Percentiles rank a stretch among this genome's conserved stretches.
Evolutionary conservation across 2,113 vertebrate species (phyloP).

Genomic region (Labeo rohita): DNA sequence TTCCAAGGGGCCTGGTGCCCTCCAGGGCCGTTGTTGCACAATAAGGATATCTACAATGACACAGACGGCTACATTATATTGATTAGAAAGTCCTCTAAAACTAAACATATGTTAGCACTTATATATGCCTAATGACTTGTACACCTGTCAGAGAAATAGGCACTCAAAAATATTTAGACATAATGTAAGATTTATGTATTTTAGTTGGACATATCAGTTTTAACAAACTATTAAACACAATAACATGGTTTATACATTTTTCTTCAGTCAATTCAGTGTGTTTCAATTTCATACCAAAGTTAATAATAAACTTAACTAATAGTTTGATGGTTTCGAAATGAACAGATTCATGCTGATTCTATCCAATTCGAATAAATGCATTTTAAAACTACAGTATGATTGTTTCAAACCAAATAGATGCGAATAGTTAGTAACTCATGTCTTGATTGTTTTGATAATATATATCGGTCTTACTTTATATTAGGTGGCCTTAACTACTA

Average conservation of each 20-base stretch:
- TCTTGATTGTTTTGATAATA: too few relatives aligned
- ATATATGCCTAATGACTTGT: not conserved
- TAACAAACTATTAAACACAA: too few relatives aligned
- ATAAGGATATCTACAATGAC: too few relatives aligned
- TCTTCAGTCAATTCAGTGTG: not conserved
- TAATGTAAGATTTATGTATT: not conserved
- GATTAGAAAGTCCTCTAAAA: not conserved
- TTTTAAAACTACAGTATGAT: too few relatives aligned
- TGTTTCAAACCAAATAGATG: too few relatives aligned
- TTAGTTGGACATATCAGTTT: not conserved
- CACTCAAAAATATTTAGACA: not conserved
- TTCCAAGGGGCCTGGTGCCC: not conserved
- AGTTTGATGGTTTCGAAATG: too few relatives aligned
- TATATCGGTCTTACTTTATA: too few relatives aligned
- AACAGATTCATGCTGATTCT: too few relatives aligned
- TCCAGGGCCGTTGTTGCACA: not conserved
- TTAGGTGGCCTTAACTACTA: too few relatives aligned
- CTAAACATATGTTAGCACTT: not conserved
- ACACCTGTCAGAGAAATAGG: not conserved
- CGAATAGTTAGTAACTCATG: too few relatives aligned
- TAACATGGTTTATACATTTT: not conserved
- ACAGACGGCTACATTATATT: not conserved
- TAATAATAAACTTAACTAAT: too few relatives aligned
- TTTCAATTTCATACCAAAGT: not conserved
- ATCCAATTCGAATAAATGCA: too few relatives aligned